Evolutionary conservation across 2,888 invertebrate species (phyloP), one percentile per base, ranked within the genome.

Genomic region (Xestia sexstrigata): DNA sequence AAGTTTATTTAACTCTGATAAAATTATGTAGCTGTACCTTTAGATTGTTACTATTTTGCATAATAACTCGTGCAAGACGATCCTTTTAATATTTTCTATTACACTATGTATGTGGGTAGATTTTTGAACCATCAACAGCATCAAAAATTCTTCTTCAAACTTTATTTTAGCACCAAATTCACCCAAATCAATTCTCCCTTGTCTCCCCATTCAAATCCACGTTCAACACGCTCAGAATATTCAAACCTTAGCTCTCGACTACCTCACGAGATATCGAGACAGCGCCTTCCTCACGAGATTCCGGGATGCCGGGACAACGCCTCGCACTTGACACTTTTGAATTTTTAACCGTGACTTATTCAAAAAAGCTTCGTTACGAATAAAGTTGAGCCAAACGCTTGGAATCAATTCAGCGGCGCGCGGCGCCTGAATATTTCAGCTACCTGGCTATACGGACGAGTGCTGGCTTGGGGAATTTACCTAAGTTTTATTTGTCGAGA

Each of bases 321-420:
- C 62, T 63, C 76, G 83, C 88, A 85, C 88, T 88, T 83, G 83
- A 76, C 76, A 84, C 81, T 87, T 79, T 76, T 87, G 87, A 87
- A 87, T 88, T 83, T 87, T 87, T 87, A 87, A 85, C 87, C 87
- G 76, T 81, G 85, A 87, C 83, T 87, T 87, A 87, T 87, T 87
- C 88, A 87, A 79, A 78, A 74, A 85, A 85, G 73, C 80, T 88
- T 88, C 89, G 87, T 88, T 87, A 85, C 89, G 82, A 78, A 88
- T 80, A 84, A 88, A 87, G 78, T 88, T 87, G 74, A 72, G 71
- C 74, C 78, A 81, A 79, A 74, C 79, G 79, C 79, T 83, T 55
- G 74, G 89, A 86, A 88, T 88, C 88, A 88, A 88, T 88, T 88
- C 84, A 47, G 26, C 70, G 82, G 70, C 81, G 62, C 49, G 71